Conservation (phyloP, 2,888 invertebrate genomes). For the Linnaemya vulpina region DNA sequence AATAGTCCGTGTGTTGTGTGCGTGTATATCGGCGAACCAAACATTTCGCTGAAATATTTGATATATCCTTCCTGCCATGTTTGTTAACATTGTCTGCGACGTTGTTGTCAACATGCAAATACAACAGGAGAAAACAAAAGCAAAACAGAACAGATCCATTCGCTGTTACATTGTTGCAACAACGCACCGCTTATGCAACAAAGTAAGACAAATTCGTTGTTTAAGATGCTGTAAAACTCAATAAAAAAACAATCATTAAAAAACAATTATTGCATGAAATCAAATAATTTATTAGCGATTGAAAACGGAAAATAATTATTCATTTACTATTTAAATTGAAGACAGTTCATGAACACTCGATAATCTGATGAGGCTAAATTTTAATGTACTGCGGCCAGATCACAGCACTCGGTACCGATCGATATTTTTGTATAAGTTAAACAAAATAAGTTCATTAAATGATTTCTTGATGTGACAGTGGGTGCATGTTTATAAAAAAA, state of each 20-base stretch:
- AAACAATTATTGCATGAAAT: neutral
- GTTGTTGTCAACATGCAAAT: slow-evolving; percentile 48
- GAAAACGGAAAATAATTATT: neutral
- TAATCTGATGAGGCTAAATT: too few relatives aligned
- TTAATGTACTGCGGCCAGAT: too few relatives aligned
- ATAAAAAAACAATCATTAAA: slow-evolving; percentile 17
- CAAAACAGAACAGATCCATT: neutral
- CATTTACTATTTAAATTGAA: too few relatives aligned
- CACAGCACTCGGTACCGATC: too few relatives aligned
- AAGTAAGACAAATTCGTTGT: slow-evolving; percentile 6
- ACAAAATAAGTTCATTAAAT: too few relatives aligned
- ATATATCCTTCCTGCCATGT: slow-evolving; percentile 54
- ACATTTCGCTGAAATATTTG: slow-evolving; percentile 44
- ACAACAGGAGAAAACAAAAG: slow-evolving; percentile 3
- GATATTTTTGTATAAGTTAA: too few relatives aligned
- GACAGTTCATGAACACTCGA: too few relatives aligned
- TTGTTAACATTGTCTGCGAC: slow-evolving; percentile 48
- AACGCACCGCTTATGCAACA: slow-evolving; percentile 21
- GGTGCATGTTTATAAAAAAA: too few relatives aligned
- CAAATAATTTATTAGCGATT: neutral
- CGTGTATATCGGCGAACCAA: neutral
- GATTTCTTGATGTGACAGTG: too few relatives aligned
- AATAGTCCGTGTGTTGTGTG: neutral
- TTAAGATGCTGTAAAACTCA: neutral
- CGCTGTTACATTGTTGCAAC: slow-evolving; percentile 20